phyloP scores from a whole-genome alignment of 2,888 invertebrate genomes.

The Drosophila diplacantha region DNA sequence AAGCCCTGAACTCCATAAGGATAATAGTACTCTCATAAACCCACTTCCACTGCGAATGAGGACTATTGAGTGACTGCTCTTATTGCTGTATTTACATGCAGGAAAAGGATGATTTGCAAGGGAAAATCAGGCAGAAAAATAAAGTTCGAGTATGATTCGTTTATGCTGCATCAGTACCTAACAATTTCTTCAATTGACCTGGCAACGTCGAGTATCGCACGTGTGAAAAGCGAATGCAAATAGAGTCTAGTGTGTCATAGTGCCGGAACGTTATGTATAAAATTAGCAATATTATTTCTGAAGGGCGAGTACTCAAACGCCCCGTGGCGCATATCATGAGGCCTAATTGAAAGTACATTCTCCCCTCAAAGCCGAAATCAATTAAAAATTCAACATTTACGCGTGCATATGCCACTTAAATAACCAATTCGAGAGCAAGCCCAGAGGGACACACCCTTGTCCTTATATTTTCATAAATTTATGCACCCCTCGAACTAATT shows the following conservation, averaged over 20 bases:
- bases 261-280: not conserved
- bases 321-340: slow-evolving; percentile 12
- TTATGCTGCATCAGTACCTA: slow-evolving; percentile 7
- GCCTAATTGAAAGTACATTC: slow-evolving; percentile 30
- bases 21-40: not conserved
- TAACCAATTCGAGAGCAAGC: slow-evolving; percentile 31
- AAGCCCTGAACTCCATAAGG: not conserved
- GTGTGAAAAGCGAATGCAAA: slow-evolving; percentile 1
- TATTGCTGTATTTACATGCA: slow-evolving; percentile 1
- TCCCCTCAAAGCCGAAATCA: slow-evolving; percentile 43
- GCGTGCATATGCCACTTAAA: slow-evolving; percentile 48
- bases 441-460: slow-evolving; percentile 20
- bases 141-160: slow-evolving; percentile 6
- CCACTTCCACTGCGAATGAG: not conserved
- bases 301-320: slow-evolving; percentile 13
- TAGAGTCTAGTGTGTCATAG: not conserved
- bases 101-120: not conserved
- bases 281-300: not conserved
- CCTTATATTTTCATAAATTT: slow-evolving; percentile 60
- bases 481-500: slow-evolving; percentile 65
- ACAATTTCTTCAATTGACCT: not conserved
- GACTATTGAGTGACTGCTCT: not conserved
- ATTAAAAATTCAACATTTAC: slow-evolving; percentile 52
- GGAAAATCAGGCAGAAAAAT: slow-evolving; percentile 2
- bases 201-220: not conserved